phyloP scores from a whole-genome alignment of 2,113 vertebrate genomes.

The Montifringilla adamsi region DNA sequence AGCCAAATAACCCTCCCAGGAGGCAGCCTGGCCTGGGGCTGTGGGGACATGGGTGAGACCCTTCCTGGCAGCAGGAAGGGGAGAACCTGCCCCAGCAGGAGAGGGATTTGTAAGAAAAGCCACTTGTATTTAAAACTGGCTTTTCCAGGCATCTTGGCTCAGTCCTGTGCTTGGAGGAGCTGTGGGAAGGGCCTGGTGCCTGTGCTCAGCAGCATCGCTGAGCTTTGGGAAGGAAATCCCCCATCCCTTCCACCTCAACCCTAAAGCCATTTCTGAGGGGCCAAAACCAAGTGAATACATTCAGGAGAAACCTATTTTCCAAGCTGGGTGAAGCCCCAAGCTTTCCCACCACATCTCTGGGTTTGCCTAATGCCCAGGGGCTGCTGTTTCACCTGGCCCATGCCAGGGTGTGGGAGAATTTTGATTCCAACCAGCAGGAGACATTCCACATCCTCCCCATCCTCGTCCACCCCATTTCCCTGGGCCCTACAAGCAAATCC shows the following conservation, averaged over 20 bases:
- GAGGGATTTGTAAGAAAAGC: background rate
- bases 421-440: background rate
- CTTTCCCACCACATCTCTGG: background rate
- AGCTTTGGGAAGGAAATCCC: background rate
- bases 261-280: background rate
- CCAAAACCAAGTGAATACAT: background rate
- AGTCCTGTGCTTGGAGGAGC: background rate
- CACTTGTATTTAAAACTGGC: background rate
- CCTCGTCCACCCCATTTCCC: background rate
- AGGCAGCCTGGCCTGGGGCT: background rate
- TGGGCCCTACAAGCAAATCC: fast-evolving
- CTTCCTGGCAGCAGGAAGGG: background rate
- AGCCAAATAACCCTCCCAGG: background rate
- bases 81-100: background rate
- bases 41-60: background rate
- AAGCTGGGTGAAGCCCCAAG: background rate
- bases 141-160: background rate
- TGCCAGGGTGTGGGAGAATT: background rate
- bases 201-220: background rate
- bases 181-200: fast-evolving
- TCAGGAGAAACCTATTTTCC: background rate
- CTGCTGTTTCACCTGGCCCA: fast-evolving
- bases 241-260: background rate
- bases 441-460: background rate
- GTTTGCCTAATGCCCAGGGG: fast-evolving